Evolutionary conservation across 2,113 vertebrate species (phyloP).

Genomic region (Chloropsis cyanopogon): DNA sequence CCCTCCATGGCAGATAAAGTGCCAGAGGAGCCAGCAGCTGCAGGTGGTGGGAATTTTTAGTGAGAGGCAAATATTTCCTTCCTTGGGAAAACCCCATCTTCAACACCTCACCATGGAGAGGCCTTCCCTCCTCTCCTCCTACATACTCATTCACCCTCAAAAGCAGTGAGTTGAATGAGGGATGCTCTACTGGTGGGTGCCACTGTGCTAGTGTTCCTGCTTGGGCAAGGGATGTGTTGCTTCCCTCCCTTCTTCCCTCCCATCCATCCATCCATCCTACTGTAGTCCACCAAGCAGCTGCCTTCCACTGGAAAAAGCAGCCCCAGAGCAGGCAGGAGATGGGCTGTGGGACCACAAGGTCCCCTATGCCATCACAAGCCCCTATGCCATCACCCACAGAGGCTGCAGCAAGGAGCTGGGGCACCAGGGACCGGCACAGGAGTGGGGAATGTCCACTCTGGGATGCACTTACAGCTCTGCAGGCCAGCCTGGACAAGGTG

Average conservation of each 20-base stretch:
- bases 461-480: neutral
- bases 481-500: neutral
- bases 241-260: no score
- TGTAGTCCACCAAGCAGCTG: neutral
- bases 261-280: neutral
- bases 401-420: neutral
- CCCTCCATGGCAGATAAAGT: neutral
- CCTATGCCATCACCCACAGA: neutral
- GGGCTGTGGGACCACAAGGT: neutral
- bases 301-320: accelerated
- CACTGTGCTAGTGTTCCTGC: neutral
- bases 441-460: accelerated
- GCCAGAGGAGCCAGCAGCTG: neutral
- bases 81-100: neutral
- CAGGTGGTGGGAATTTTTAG: neutral
- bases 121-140: neutral
- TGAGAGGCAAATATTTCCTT: neutral
- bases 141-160: neutral
- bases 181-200: neutral
- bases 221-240: accelerated
- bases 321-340: neutral
- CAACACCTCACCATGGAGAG: neutral
- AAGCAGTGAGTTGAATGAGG: neutral
- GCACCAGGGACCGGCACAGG: accelerated
- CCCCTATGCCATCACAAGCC: neutral